These are phyloP conservation scores for Lophochroa leadbeateri DNA, from an alignment of 2,113 vertebrate species.

Conservation along the genomic window DNA sequence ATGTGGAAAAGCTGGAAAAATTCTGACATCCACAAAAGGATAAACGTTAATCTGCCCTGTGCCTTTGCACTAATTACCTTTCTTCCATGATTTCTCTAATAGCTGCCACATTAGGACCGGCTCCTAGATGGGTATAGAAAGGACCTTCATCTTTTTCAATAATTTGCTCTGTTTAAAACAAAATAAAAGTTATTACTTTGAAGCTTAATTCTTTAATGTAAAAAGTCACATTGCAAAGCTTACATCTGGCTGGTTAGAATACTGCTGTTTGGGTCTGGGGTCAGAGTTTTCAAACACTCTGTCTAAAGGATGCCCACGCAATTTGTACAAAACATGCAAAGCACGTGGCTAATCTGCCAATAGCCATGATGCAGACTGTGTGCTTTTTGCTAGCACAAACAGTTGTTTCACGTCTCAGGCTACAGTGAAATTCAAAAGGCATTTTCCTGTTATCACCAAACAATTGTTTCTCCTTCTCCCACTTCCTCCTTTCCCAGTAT, in stretches of 20 bases:
- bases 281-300: not conserved
- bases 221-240: slow-evolving; percentile 70
- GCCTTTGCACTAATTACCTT: slow-evolving; percentile 85
- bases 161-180: slow-evolving; percentile 92
- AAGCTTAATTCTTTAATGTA: slow-evolving; percentile 66
- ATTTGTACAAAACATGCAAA: not conserved
- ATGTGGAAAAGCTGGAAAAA: slow-evolving; percentile 72
- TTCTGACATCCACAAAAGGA: slow-evolving; percentile 75
- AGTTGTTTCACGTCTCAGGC: not conserved
- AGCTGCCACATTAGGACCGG: slow-evolving; percentile 90
- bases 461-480: slow-evolving; percentile 39
- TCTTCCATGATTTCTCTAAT: slow-evolving; percentile 95
- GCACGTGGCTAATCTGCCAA: not conserved
- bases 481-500: slow-evolving; percentile 32
- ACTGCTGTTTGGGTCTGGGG: not conserved
- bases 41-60: slow-evolving; percentile 74
- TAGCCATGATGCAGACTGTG: not conserved
- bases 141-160: slow-evolving; percentile 98
- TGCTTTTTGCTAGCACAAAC: not conserved
- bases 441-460: slow-evolving; percentile 10
- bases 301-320: not conserved
- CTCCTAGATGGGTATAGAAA: slow-evolving; percentile 97
- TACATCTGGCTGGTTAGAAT: slow-evolving; percentile 6
- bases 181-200: slow-evolving; percentile 77
- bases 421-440: not conserved